Evolutionary conservation across 2,797 vertebrate genomes (phyloP), one percentile per base, ranked within the genome.

Genomic region (Danio aesculapii): DNA sequence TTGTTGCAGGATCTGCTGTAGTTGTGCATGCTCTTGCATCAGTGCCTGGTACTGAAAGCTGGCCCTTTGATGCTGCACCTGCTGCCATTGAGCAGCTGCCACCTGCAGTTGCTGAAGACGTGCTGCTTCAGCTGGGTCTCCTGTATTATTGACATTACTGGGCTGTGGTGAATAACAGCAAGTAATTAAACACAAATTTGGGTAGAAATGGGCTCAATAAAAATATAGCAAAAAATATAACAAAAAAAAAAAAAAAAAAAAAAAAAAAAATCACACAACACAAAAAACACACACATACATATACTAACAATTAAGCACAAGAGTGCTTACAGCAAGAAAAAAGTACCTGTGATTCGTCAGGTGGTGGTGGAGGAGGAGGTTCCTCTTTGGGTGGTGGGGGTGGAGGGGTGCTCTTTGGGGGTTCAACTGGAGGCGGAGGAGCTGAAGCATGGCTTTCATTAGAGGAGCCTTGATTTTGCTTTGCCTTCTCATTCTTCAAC

Each of bases 51-150:
- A 99, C 6, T 99, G 98, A 88, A 97, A 94, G 43, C 96, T 94
- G 0, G 95, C 95, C n/a, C 96, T 95, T 76, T 99, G 97, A 50
- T 99, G 97, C 82, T 98, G 97, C 68, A 98, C 96, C 81, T 99
- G 97, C 86, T 99, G 98, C 98, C 98, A 99, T 69, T 99, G 98
- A 21, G 98, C 97, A 8, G 98, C 98, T 68, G 98, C 98, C 0
- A 93, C 97, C 86, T 99, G 97, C 74, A 99, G 84, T 82, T 98
- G 96, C 86, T 97, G 95, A 81, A 99, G 92, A 46, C 98, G 95
- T 67, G 95, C 95, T 41, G 93, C 94, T 87, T 99, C 97, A 74
- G 94, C 97, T 0, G 98, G 95, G 85, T 99, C 96, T 83, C 95
- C 94, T 0, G 93, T 80, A 43, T 90, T 89, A 71, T 89, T 88